Evolutionary conservation across 2,113 vertebrate genomes (phyloP).

Genomic region (Enhydra lutris): DNA sequence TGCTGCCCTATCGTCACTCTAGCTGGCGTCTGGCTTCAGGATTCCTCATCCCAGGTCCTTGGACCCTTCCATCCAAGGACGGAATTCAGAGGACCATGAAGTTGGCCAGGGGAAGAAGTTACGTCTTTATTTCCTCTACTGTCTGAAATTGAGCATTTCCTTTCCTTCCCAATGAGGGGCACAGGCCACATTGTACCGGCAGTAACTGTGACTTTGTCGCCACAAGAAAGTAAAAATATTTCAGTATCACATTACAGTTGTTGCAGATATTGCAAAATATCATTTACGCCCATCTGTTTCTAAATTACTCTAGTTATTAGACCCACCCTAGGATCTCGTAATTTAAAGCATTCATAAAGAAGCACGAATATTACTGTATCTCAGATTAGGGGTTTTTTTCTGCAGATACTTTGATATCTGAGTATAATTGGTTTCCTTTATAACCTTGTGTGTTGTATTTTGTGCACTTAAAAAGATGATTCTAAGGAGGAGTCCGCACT

Average conservation of each 20-base stretch:
- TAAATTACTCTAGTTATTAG: not conserved
- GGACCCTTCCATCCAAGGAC: not conserved
- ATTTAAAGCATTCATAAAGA: conserved; percentile 23
- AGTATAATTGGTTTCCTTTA: not conserved
- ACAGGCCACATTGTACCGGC: not conserved
- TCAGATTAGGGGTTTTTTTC: not conserved
- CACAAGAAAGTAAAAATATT: not conserved
- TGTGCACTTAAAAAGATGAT: not conserved
- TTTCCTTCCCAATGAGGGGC: not conserved
- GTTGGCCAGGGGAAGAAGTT: not conserved
- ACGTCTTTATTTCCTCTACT: not conserved
- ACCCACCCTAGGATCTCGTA: not conserved
- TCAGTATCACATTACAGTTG: not conserved
- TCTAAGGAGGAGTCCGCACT: not conserved
- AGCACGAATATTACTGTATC: not conserved
- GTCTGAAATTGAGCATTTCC: not conserved
- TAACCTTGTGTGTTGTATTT: not conserved
- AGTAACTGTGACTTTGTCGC: not conserved
- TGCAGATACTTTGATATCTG: not conserved
- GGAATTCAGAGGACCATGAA: not conserved
- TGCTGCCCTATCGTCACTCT: not conserved
- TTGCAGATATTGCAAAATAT: not conserved
- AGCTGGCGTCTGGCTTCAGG: not conserved
- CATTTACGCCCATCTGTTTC: not conserved
- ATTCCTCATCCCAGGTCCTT: not conserved